Evolutionary conservation across 2,113 vertebrate species (phyloP), one percentile per base, ranked within the genome.

Genomic region (Chlamydotis undulata): DNA sequence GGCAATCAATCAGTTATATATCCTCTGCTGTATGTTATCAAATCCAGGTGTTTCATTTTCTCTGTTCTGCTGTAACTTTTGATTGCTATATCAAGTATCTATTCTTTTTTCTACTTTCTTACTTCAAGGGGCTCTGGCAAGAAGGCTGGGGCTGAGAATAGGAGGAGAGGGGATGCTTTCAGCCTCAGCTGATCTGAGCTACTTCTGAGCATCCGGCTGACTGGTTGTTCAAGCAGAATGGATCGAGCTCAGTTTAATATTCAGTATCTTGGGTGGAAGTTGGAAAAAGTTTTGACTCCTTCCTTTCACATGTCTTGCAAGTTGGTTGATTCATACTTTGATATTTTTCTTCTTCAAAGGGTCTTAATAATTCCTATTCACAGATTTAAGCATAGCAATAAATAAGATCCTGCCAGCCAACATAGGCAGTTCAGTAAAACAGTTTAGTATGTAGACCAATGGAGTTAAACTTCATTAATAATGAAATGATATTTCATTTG

Each of bases 41-140:
- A 94, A 86, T 23, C 19, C 35, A 75, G 52, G 83, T 90, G 68
- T 89, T 93, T 95, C 29, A 94, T 96, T 94, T 96, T 90, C 85
- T 78, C 24, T 68, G 41, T 59, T 90, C 90, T 74, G 59, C 47
- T 85, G 31, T 59, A 88, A 77, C 19, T 93, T 91, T 77, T 77
- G 41, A 86, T 95, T 74, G 52, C 52, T 83, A 5, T 74, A 55
- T 83, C 56, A 50, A 33, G 18, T 70, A 70, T n/a, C 35, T 73
- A 2, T 50, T 85, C 57, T 74, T 83, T 68, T 56, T 69, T 25
- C 43, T 74, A 9, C 50, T 83, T 80, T 96, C 22, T 10, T 85
- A 15, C 12, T 76, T 55, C 37, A 50, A 85, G 31, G 24, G 19
- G 5, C 23, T 61, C 56, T 43, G 61, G n/a, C 14, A 65, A 74